phyloP scores from a whole-genome alignment of 2,888 invertebrate species.

The Dexiosoma caninum region DNA sequence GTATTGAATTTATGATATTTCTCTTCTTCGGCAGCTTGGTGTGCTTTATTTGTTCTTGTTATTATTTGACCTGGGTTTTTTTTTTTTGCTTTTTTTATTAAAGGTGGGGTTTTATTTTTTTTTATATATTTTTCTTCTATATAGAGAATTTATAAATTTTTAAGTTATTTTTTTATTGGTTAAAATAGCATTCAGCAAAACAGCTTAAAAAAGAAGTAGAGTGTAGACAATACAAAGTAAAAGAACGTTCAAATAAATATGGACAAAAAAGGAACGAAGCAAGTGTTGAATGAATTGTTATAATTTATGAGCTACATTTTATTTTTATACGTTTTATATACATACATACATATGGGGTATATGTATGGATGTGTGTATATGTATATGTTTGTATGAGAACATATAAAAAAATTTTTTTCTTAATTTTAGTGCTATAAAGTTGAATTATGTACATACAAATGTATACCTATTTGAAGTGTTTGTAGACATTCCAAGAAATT shows the following conservation, averaged over 20 bases:
- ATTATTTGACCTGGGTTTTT: slow-evolving; percentile 60
- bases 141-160: slow-evolving; percentile 58
- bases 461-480: not conserved
- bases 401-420: too few relatives aligned
- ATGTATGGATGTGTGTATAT: too few relatives aligned
- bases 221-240: not conserved
- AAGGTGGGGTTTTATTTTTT: slow-evolving; percentile 62
- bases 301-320: slow-evolving; percentile 43
- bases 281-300: slow-evolving; percentile 40
- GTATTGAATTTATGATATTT: slow-evolving; percentile 66
- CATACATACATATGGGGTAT: not conserved
- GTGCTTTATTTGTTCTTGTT: slow-evolving; percentile 46
- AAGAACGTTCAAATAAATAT: slow-evolving; percentile 17
- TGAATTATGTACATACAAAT: too few relatives aligned
- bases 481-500: too few relatives aligned
- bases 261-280: slow-evolving; percentile 1
- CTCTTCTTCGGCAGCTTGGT: slow-evolving; percentile 38
- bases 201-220: slow-evolving; percentile 13
- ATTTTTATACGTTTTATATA: not conserved
- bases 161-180: slow-evolving; percentile 60
- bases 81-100: slow-evolving; percentile 43
- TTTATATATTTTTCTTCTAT: slow-evolving; percentile 18
- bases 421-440: not conserved
- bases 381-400: too few relatives aligned
- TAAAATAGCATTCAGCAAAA: slow-evolving; percentile 22